phyloP scores from a whole-genome alignment of 2,113 vertebrate species.

The Anthoscopus minutus region DNA sequence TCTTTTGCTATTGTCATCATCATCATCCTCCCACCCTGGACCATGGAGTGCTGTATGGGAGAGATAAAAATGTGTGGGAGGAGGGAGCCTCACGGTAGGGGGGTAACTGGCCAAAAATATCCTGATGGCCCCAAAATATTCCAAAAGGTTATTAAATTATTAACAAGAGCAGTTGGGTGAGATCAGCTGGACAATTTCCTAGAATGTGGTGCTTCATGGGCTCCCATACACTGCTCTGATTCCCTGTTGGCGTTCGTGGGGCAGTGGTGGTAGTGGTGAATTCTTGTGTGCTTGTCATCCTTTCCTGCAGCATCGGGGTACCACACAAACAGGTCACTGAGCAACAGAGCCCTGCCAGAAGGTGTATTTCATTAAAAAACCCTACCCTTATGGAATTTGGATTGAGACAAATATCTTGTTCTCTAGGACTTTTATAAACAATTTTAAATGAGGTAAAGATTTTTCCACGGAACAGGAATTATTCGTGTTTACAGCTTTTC shows the following conservation, averaged over 20 bases:
- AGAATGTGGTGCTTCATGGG: not conserved
- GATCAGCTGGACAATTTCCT: not conserved
- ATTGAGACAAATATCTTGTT: not conserved
- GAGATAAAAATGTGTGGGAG: not conserved
- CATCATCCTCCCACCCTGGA: not conserved
- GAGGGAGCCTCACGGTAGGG: not conserved
- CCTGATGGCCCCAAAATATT: not conserved
- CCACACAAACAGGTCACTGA: not conserved
- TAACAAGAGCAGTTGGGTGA: not conserved
- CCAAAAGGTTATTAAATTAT: not conserved
- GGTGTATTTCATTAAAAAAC: not conserved
- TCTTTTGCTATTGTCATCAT: not conserved
- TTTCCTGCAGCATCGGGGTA: not conserved
- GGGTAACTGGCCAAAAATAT: not conserved
- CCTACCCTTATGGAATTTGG: not conserved
- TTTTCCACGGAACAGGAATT: not conserved
- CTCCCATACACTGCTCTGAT: not conserved
- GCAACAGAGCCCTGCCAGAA: not conserved
- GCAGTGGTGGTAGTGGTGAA: not conserved
- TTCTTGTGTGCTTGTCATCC: too few relatives aligned
- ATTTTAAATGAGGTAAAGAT: not conserved
- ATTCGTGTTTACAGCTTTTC: not conserved
- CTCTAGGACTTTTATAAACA: not conserved
- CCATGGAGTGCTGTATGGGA: rapidly evolving
- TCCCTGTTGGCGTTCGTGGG: not conserved